Evolutionary conservation across 2,113 vertebrate genomes (phyloP).

Genomic region (Scortum barcoo): DNA sequence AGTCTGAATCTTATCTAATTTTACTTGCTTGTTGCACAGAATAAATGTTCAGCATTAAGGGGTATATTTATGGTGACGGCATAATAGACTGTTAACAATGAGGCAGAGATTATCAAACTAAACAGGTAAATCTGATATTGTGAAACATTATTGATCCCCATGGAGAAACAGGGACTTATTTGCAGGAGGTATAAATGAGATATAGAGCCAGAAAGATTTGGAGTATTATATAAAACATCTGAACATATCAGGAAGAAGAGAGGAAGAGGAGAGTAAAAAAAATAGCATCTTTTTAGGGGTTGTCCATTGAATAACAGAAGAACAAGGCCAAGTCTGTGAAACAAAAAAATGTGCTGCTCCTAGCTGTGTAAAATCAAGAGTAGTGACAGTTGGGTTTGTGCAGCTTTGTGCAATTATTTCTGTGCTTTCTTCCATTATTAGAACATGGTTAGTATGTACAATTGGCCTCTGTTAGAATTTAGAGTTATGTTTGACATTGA

Average conservation of each 20-base stretch:
- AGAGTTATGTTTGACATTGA: neutral
- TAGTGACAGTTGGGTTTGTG: neutral
- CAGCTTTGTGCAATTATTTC: neutral
- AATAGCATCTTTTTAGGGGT: neutral
- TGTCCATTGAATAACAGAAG: neutral
- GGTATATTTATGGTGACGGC: neutral
- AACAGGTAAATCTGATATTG: conserved; percentile 9
- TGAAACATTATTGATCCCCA: conserved; percentile 4
- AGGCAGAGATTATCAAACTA: conserved; percentile 3
- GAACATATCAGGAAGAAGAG: neutral
- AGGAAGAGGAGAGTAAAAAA: neutral
- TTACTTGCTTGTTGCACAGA: neutral
- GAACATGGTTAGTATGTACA: neutral
- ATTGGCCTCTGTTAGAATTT: conserved; percentile 2
- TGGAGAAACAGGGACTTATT: neutral
- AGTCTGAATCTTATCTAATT: conserved; percentile 11
- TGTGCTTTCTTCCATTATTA: neutral
- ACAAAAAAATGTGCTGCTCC: neutral
- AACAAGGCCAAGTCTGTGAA: neutral
- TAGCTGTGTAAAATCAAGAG: neutral
- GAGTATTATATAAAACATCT: neutral
- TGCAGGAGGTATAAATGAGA: conserved; percentile 10
- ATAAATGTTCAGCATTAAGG: conserved; percentile 13
- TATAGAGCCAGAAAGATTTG: neutral
- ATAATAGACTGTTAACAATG: neutral